Evolutionary conservation across 1,140 invertebrate species (phyloP), one percentile per base, ranked within the genome.

Genomic region (Manduca sexta): DNA sequence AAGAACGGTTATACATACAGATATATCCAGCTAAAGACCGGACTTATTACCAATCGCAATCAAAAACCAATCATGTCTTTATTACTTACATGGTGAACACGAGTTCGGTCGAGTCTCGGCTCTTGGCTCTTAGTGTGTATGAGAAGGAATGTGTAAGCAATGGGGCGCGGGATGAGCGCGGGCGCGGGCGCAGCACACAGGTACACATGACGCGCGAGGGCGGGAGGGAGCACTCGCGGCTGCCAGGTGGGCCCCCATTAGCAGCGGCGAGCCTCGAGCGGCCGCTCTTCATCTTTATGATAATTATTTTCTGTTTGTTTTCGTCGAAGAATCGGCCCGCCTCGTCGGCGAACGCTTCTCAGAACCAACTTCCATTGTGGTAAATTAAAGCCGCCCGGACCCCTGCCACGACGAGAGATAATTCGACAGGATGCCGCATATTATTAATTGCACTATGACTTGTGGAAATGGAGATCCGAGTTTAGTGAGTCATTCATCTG

Each of bases 241-340:
- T 72, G 77, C 77, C 80, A 84, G 80, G 80, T 84, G 80, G 79
- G 69, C 75, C 56, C 74, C 80, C 77, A 81, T 84, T 81, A 81
- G 74, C 77, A 78, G 73, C 72, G 68, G 62, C 70, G 65, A 73
- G 73, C 61, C 71, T 69, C 65, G 74, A 79, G 78, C 81, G 81
- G 81, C 69, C 78, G 73, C 81, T 82, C 78, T 84, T 84, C 81
- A 84, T 84, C 78, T 82, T 84, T 84, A 84, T 84, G 78, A 82
- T 84, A 84, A 84, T 84, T 84, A 84, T 84, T 82, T 84, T 82
- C 76, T 84, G 81, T 84, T 84, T 84, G 81, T 84, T 84, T 84
- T 84, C 81, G 81, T 74, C 75, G 74, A 78, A 79, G 78, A 79
- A 84, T 84, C 81, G 75, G 71, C 74, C 76, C 76, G 74, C 74